Conservation (phyloP, 2,797 vertebrate species). For the Potorous gilbertii region DNA sequence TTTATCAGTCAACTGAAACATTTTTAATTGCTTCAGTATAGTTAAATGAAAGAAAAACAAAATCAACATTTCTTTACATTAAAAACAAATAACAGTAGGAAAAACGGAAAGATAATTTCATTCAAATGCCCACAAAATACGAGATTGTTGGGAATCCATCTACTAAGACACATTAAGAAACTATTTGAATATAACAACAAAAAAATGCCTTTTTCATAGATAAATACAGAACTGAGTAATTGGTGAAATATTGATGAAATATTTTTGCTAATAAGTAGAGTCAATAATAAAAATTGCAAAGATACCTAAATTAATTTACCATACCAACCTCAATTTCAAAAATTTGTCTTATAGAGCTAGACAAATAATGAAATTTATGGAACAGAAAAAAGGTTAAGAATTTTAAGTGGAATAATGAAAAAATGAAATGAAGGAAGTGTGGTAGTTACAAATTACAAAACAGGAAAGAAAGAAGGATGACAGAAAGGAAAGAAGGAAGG, state of each 20-base stretch:
- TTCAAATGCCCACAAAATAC: background rate
- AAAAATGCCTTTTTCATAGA: background rate
- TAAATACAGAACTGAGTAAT: background rate
- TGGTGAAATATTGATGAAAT: background rate
- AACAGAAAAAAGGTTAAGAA: slow-evolving; percentile 26
- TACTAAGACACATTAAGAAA: background rate
- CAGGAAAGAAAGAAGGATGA: background rate
- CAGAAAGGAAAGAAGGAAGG: too few species aligned
- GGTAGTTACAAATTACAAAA: background rate
- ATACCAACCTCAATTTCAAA: background rate
- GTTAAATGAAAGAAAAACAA: background rate
- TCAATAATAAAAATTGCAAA: background rate
- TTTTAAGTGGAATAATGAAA: background rate
- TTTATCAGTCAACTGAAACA: background rate
- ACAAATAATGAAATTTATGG: slow-evolving; percentile 40
- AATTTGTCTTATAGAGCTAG: slow-evolving; percentile 19
- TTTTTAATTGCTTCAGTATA: background rate
- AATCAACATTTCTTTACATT: background rate
- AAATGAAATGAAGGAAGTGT: background rate
- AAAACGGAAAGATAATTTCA: background rate
- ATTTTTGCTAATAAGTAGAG: background rate
- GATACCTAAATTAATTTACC: background rate
- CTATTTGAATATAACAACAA: background rate
- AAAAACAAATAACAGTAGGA: background rate
- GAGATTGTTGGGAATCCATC: background rate